Conservation (phyloP, 2,797 vertebrate species). For the Poliocrania exsul region DNA sequence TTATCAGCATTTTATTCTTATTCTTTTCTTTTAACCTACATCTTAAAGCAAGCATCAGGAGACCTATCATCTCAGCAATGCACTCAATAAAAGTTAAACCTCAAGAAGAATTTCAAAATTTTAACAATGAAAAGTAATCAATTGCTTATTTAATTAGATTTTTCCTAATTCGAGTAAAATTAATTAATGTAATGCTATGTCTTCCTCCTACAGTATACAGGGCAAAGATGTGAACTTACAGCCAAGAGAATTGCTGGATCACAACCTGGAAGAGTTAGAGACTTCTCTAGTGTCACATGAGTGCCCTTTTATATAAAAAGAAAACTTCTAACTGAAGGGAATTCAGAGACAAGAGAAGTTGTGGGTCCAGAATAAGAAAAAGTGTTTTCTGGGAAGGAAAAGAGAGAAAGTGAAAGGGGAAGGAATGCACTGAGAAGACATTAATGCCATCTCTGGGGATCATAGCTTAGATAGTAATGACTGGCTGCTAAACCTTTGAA, state of each 20-base stretch:
- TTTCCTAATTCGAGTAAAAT: slow-evolving; percentile 3
- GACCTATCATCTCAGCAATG: neutral
- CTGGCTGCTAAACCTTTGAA: neutral
- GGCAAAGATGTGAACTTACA: neutral
- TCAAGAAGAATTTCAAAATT: neutral
- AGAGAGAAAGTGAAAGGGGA: neutral
- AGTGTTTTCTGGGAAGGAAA: neutral
- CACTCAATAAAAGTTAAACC: neutral
- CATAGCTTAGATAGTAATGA: neutral
- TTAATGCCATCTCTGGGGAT: neutral
- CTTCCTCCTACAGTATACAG: neutral
- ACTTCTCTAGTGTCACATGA: neutral
- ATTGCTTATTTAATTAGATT: neutral
- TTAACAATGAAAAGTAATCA: slow-evolving; percentile 1
- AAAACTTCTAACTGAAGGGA: neutral
- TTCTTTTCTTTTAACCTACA: neutral
- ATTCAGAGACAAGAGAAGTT: neutral
- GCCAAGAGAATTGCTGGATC: neutral
- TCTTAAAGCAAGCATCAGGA: neutral
- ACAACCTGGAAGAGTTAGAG: neutral
- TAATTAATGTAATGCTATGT: neutral
- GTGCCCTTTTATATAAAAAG: neutral
- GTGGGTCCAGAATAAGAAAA: neutral
- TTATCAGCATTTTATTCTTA: neutral
- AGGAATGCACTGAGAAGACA: neutral